A percentile compares a stretch with the other conserved stretches of the same genome.
Evolutionary conservation across 1,140 invertebrate genomes (phyloP).

Genomic region (Monomorium pharaonis): DNA sequence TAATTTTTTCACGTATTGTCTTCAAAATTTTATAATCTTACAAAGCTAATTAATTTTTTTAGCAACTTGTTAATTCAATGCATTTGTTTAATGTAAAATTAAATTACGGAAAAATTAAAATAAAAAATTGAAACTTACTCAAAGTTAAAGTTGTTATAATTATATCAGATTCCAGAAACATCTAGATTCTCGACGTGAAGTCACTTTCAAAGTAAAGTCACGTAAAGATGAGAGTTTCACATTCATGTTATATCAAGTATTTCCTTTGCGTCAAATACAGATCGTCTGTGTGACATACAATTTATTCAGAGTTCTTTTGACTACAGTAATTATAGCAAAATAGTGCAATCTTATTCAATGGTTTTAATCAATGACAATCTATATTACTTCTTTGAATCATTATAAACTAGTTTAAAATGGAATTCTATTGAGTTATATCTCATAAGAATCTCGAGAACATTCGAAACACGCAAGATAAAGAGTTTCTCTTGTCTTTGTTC

Average conservation of each 20-base stretch:
- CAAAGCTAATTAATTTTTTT: neutral
- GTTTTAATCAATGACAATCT: conserved; percentile 4
- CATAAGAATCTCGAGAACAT: conserved; percentile 12
- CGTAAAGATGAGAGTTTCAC: neutral
- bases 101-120: neutral
- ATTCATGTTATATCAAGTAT: neutral
- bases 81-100: neutral
- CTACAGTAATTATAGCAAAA: neutral
- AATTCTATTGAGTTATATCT: neutral
- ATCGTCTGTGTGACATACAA: neutral
- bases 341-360: neutral
- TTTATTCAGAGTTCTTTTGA: neutral
- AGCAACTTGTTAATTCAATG: neutral
- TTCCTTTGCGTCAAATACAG: neutral
- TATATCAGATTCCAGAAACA: neutral
- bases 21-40: neutral
- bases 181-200: neutral
- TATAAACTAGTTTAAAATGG: neutral
- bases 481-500: conserved; percentile 45
- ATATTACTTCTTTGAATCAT: conserved; percentile 33
- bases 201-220: neutral
- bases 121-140: neutral
- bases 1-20: neutral
- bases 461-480: conserved; percentile 32
- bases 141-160: neutral